These are phyloP conservation scores for Drosophila paulistorum DNA, from an alignment of 1,140 invertebrate species.

Conservation along the genomic window DNA sequence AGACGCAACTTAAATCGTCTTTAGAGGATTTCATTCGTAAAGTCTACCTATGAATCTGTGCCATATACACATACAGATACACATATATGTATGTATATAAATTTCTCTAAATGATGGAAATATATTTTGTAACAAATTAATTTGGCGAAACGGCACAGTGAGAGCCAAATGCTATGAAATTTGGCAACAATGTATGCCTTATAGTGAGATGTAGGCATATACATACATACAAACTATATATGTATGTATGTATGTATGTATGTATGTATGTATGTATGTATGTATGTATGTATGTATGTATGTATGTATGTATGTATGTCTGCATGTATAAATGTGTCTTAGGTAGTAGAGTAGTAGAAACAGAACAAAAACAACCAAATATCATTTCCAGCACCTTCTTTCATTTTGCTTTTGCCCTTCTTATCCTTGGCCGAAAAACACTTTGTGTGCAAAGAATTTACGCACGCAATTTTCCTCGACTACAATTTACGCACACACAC, in stretches of 20 bases:
- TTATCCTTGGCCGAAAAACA: constrained; percentile 47
- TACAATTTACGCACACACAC: neutral
- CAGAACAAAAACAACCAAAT: constrained; percentile 2
- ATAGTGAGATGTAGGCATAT: neutral
- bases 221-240: neutral
- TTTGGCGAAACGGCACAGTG: neutral
- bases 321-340: constrained; percentile 29
- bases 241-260: neutral
- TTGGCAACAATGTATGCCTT: neutral
- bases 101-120: neutral
- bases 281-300: neutral
- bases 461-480: constrained; percentile 65
- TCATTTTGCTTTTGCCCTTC: too few relatives aligned
- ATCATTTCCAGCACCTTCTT: constrained; percentile 13
- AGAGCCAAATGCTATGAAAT: neutral
- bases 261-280: neutral
- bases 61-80: too few relatives aligned
- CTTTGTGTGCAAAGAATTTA: constrained; percentile 62
- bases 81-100: too few relatives aligned
- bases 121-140: constrained; percentile 8
- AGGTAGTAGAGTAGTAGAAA: constrained; percentile 42
- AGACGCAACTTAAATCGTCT: too few relatives aligned
- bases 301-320: too few relatives aligned
- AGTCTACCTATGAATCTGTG: too few relatives aligned
- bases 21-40: too few relatives aligned